Conservation (phyloP, 2,797 vertebrate species). For the Euphonia xanthogaster region DNA sequence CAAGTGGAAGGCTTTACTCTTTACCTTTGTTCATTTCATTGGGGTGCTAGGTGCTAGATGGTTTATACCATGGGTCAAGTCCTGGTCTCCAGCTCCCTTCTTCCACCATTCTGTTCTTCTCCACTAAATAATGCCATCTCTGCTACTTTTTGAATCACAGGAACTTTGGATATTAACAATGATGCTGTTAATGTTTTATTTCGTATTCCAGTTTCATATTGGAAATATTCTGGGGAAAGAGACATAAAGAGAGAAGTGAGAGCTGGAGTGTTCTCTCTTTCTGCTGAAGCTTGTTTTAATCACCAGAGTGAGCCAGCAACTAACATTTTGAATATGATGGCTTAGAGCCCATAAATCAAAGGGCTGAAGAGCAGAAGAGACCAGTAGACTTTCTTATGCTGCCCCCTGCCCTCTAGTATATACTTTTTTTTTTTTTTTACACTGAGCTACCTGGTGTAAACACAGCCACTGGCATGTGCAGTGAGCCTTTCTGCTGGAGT, state of each 20-base stretch:
- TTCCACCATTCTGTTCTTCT: background rate
- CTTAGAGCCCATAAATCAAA: background rate
- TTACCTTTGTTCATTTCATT: background rate
- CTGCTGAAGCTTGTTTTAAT: background rate
- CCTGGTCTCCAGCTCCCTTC: background rate
- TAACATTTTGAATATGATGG: background rate
- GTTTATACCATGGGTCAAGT: background rate
- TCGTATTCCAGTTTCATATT: background rate
- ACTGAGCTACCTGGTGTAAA: background rate
- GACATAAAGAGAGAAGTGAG: background rate
- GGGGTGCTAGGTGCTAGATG: background rate
- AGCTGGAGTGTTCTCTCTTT: background rate
- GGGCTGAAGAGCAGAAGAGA: background rate
- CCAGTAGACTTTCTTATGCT: background rate
- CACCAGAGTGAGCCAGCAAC: rapidly evolving
- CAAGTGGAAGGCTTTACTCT: background rate
- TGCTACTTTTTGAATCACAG: background rate
- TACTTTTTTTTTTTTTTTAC: background rate
- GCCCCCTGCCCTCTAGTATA: background rate
- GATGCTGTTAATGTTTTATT: background rate
- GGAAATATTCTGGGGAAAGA: background rate
- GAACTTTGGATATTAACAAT: background rate
- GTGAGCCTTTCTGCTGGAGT: rapidly evolving
- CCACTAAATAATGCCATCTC: background rate
- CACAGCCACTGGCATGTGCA: background rate